Conservation (phyloP, 1,140 invertebrate genomes). For the Reticulitermes speratus region DNA sequence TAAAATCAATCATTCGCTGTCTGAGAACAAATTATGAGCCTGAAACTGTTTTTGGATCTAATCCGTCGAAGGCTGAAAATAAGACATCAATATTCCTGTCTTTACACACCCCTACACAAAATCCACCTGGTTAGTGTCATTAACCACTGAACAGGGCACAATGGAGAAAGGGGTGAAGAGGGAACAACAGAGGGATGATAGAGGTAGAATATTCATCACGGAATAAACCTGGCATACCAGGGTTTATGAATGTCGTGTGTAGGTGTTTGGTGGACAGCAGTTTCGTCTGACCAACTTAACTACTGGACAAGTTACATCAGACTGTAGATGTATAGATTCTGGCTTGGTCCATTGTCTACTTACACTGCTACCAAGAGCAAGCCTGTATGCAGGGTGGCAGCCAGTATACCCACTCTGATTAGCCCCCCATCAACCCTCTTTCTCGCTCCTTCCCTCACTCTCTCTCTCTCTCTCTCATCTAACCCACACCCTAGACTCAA, state of each 20-base stretch:
- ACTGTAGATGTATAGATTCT: constrained; percentile 12
- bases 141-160: too few species aligned
- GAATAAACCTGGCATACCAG: not conserved
- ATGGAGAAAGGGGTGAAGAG: too few species aligned
- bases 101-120: too few species aligned
- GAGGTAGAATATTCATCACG: not conserved
- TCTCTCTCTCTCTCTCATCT: constrained; percentile 43
- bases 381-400: not conserved
- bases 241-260: not conserved
- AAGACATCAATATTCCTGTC: too few species aligned
- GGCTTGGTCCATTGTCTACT: constrained; percentile 21
- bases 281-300: constrained; percentile 12
- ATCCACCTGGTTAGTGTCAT: too few species aligned
- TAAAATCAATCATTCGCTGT: too few species aligned
- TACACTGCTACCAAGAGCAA: not conserved
- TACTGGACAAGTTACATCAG: not conserved
- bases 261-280: not conserved
- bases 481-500: constrained; percentile 36
- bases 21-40: too few species aligned
- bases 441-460: constrained; percentile 21
- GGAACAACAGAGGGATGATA: too few species aligned
- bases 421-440: constrained; percentile 5
- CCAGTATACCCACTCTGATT: not conserved
- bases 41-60: too few species aligned
- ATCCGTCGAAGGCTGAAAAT: too few species aligned